Evolutionary conservation across 1,140 invertebrate species (phyloP), one percentile per base, ranked within the genome.

Genomic region (Anastatus disparis): DNA sequence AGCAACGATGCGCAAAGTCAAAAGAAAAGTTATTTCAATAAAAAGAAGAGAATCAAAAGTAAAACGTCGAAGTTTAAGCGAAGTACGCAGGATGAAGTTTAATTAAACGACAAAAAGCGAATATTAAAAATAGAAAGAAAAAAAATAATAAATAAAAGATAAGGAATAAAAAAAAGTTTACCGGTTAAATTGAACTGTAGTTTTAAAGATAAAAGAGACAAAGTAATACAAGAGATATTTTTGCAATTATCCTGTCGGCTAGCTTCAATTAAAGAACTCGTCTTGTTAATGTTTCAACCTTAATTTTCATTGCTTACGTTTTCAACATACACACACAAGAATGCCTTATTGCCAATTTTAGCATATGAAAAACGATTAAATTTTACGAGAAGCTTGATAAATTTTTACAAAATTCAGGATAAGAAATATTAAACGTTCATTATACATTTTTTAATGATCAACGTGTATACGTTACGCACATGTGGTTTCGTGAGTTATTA

Each of bases 191-290:
- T 42, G 20, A 66, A 55, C 38, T 52, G 31, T 52, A n/a, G n/a
- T 7, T 2, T 26, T 46, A 3, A 27, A 27, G 17, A 67, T 15
- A 58, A 46, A 20, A 46, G 44, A 17, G 24, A 61, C 46, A 22
- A 42, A 59, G 55, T 52, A 52, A 17, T n/a, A n/a, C n/a, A n/a
- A n/a, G n/a, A n/a, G n/a, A 27, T 29, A 48, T 26, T 24, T 59
- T 50, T 50, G 31, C 56, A 69, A 69, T 69, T 52, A 69, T 69
- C 35, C 44, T 52, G 24, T 50, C 15, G 13, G 12, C 22, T 26
- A 59, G 27, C 27, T 22, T 55, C 53, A 68, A 68, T 68, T 59
- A 55, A 59, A 68, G 44, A 59, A 68, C 64, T 67, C 42, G 64
- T 68, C 44, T 58, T 20, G 55, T 26, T 61, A 61, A 52, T 46